Percentiles rank a stretch among this genome's conserved stretches.
Conservation (phyloP, 2,797 vertebrate species). For the Phyllotis vaccarum region DNA sequence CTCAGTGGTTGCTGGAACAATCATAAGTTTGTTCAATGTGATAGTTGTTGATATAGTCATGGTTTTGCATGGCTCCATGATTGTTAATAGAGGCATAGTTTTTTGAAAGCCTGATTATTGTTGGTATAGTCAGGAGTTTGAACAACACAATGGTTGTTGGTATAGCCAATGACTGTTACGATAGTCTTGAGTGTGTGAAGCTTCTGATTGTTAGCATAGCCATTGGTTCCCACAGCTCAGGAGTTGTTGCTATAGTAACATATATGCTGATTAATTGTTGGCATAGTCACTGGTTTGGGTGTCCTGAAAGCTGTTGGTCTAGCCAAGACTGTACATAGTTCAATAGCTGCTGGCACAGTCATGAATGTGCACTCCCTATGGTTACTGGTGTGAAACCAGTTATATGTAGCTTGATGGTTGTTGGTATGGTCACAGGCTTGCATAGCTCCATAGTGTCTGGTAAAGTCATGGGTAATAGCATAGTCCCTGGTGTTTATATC, state of each 20-base stretch:
- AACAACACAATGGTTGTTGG: not conserved
- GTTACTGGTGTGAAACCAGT: not conserved
- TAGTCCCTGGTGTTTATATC: not conserved
- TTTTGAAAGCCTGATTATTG: not conserved
- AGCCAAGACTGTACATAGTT: not conserved
- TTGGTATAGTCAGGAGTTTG: not conserved
- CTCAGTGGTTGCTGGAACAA: not conserved
- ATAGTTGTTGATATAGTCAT: not conserved
- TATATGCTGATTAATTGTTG: not conserved
- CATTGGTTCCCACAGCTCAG: not conserved
- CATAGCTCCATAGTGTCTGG: not conserved
- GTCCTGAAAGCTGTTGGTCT: too few species aligned
- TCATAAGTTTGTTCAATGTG: not conserved
- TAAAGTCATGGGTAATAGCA: not conserved
- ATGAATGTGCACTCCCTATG: not conserved
- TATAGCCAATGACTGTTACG: too few species aligned
- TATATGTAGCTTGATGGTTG: not conserved
- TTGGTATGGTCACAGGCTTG: not conserved
- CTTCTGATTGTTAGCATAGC: too few species aligned
- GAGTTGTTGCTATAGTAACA: not conserved
- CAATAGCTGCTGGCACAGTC: not conserved
- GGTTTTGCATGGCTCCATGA: not conserved
- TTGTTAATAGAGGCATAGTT: not conserved
- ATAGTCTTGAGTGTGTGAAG: too few species aligned
- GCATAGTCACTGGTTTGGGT: not conserved